Evolutionary conservation across 1,140 invertebrate species (phyloP), one percentile per base, ranked within the genome.

Genomic region (Orchesella cincta): DNA sequence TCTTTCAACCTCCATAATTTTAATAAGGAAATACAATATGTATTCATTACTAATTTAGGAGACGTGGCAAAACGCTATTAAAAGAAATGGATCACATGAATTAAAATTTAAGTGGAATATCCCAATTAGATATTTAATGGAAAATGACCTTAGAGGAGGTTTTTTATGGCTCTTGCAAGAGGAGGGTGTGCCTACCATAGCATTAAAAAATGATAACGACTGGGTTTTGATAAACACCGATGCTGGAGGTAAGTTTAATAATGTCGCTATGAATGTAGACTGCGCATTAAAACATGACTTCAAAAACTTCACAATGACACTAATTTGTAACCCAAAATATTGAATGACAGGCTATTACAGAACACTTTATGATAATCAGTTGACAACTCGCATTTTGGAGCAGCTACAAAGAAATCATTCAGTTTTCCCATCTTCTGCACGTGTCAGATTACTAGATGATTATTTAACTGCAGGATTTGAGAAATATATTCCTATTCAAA

Each of bases 341-440:
- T n/a, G n/a, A n/a, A n/a, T n/a, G n/a, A n/a, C n/a, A n/a, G n/a
- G 73, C 16, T 81, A 76, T 20, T 81, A 81, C 52, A 36, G 80
- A 23, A 75, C 76, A 1, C 51, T 78, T 1, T 80, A 80, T 35
- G 80, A 79, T 54, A 33, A 28, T 3, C 0, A 57, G 20, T 57
- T 81, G 0, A 57, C 46, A 18, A 3, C 2, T 5, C 54, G 51
- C 12, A 8, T 81, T 2, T 34, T 31, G 3, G 36, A n/a, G 20
- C 77, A 81, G 28, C 39, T 81, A 23, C 23, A 36, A 1, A 35
- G 5, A 12, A 52, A 79, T 36, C 73, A 72, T 39, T 16, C 73
- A 26, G 23, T n/a, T 0, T 74, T 81, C 39, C 73, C 64, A 34
- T 12, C 64, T 3, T 28, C 78, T 23, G 75, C 73, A 39, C 29